Evolutionary conservation across 2,113 vertebrate genomes (phyloP).

Genomic region (Balaeniceps rex): DNA sequence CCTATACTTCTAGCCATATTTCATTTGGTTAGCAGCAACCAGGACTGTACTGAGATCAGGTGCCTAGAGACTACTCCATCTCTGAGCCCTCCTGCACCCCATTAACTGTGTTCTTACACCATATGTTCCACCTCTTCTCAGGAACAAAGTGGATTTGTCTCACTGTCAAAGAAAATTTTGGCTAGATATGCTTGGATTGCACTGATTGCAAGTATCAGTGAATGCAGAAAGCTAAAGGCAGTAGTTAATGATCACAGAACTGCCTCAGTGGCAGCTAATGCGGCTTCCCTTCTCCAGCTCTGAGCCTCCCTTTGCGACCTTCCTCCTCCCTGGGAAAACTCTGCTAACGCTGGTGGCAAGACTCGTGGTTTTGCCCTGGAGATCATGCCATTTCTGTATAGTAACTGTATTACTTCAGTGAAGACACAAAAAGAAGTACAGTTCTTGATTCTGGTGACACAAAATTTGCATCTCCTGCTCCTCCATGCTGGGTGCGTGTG

Average conservation of each 20-base stretch:
- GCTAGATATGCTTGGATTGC: background rate
- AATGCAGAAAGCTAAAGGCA: background rate
- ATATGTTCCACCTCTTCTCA: background rate
- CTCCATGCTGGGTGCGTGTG: fast-evolving
- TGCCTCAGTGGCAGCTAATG: background rate
- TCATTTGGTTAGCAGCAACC: background rate
- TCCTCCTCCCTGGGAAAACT: background rate
- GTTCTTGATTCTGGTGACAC: background rate
- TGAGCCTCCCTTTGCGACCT: background rate
- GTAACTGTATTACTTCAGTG: background rate
- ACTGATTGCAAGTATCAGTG: background rate
- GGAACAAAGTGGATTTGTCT: background rate
- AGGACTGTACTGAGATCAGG: background rate
- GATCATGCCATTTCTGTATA: background rate
- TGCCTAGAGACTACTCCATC: background rate
- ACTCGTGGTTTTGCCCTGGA: background rate
- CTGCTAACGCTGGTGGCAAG: background rate
- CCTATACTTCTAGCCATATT: background rate
- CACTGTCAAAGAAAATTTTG: background rate
- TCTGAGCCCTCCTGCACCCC: background rate
- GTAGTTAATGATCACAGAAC: background rate
- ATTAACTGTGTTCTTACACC: background rate
- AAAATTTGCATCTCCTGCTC: background rate
- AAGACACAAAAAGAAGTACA: background rate
- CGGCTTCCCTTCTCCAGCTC: background rate